Evolutionary conservation across 1,140 invertebrate species (phyloP).

Genomic region (Rhyacophila brunnea): DNA sequence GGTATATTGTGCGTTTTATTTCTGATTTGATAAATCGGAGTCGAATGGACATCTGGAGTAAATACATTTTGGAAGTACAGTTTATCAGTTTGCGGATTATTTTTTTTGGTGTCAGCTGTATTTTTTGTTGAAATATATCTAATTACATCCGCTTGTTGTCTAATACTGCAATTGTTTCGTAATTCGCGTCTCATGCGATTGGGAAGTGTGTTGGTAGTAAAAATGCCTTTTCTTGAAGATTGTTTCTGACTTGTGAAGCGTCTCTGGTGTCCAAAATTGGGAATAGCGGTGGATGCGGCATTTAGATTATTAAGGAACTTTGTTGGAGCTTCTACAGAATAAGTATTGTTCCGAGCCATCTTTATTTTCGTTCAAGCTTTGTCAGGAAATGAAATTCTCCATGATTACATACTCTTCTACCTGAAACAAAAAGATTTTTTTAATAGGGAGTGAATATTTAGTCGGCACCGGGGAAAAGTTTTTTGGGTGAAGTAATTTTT

Average conservation of each 20-base stretch:
- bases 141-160: conserved; percentile 33
- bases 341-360: conserved; percentile 22
- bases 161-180: conserved; percentile 22
- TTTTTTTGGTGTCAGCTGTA: conserved; percentile 5
- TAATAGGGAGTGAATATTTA: too few relatives aligned
- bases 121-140: conserved; percentile 27
- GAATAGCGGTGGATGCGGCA: conserved; percentile 16
- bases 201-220: conserved; percentile 31
- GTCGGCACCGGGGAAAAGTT: too few relatives aligned
- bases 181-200: conserved; percentile 15
- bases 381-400: conserved; percentile 5
- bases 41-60: conserved; percentile 46
- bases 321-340: conserved; percentile 7
- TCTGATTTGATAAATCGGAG: conserved; percentile 40
- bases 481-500: too few relatives aligned
- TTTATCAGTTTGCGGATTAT: conserved; percentile 12
- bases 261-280: conserved; percentile 18
- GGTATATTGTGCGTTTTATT: conserved; percentile 11
- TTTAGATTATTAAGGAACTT: conserved; percentile 6
- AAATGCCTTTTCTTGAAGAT: conserved; percentile 22
- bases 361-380: background rate
- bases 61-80: conserved; percentile 26
- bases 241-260: conserved; percentile 27
- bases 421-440: conserved; percentile 4
- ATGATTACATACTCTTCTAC: conserved; percentile 11